A percentile compares a stretch with the other conserved stretches of the same genome.
phyloP scores from a whole-genome alignment of 2,888 invertebrate species.

The Sturmia bella region DNA sequence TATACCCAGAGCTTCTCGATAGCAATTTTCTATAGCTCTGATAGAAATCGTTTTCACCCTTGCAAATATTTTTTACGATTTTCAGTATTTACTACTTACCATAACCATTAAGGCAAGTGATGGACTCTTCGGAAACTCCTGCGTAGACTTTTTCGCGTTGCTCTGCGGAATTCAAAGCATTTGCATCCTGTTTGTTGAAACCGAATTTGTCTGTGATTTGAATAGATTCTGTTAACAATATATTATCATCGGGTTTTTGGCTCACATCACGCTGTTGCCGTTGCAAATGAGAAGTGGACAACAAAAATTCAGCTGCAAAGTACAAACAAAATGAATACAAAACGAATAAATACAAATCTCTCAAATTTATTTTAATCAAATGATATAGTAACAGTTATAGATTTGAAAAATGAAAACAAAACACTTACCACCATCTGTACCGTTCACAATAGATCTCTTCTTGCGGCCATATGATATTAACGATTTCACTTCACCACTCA shows the following conservation, averaged over 20 bases:
- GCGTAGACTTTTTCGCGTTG: conserved; percentile 89
- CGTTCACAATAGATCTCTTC: conserved; percentile 85
- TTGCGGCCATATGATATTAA: conserved; percentile 92
- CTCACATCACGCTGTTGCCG: conserved; percentile 80
- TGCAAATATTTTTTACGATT: not conserved
- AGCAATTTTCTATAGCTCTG: too few relatives aligned
- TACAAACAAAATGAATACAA: conserved; percentile 26
- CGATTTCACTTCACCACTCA: conserved; percentile 87
- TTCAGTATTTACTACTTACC: conserved; percentile 76
- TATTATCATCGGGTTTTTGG: conserved; percentile 86
- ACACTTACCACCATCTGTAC: conserved; percentile 79
- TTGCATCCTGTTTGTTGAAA: conserved; percentile 87
- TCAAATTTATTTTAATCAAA: not conserved
- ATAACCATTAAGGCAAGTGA: conserved; percentile 82
- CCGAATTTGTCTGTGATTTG: conserved; percentile 97
- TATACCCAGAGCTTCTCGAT: too few relatives aligned
- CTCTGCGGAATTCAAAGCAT: conserved; percentile 78
- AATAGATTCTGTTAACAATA: conserved; percentile 94
- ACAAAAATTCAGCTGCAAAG: conserved; percentile 76
- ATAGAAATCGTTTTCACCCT: too few relatives aligned
- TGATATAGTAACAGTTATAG: not conserved
- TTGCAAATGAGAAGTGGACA: conserved; percentile 72
- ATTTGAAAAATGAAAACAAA: not conserved
- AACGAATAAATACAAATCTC: not conserved
- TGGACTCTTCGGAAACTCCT: conserved; percentile 84